Percentiles rank a stretch among this genome's conserved stretches.
phyloP scores from a whole-genome alignment of 53 echinoderm and acorn worm genomes.

The Mesocentrotus franciscanus region DNA sequence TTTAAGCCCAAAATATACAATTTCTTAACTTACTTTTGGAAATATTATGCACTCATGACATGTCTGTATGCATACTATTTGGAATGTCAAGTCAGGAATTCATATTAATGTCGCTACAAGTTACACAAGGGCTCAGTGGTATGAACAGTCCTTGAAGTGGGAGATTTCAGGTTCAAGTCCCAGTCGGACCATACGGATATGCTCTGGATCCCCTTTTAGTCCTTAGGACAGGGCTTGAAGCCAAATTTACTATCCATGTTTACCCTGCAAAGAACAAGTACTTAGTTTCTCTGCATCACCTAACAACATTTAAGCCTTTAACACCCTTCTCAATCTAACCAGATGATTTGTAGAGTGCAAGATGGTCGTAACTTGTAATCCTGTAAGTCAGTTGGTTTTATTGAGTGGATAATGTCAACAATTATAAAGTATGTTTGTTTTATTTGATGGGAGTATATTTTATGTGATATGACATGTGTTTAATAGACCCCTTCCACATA shows the following conservation, averaged over 20 bases:
- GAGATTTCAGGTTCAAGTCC: background rate
- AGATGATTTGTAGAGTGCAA: background rate
- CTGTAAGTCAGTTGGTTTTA: constrained; percentile 1
- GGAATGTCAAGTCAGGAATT: too few relatives aligned
- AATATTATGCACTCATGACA: too few relatives aligned
- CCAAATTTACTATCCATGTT: too few relatives aligned
- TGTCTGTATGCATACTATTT: too few relatives aligned
- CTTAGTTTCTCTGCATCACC: too few relatives aligned
- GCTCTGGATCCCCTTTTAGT: too few relatives aligned
- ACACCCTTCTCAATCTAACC: background rate
- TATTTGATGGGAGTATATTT: constrained; percentile 47
- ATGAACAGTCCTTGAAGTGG: background rate
- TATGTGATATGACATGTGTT: background rate
- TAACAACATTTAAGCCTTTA: too few relatives aligned
- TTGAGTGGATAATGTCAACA: background rate
- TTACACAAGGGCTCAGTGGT: background rate
- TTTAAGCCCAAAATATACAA: too few relatives aligned
- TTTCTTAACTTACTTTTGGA: too few relatives aligned
- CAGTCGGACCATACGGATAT: background rate
- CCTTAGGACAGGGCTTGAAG: too few relatives aligned
- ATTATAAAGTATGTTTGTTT: constrained; percentile 21
- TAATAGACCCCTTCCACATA: background rate
- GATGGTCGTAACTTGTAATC: constrained; percentile 16
- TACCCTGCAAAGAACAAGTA: too few relatives aligned
- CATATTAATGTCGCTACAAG: too few relatives aligned